Conservation (phyloP, 1,140 invertebrate genomes). For the Drosophila seguyi region DNA sequence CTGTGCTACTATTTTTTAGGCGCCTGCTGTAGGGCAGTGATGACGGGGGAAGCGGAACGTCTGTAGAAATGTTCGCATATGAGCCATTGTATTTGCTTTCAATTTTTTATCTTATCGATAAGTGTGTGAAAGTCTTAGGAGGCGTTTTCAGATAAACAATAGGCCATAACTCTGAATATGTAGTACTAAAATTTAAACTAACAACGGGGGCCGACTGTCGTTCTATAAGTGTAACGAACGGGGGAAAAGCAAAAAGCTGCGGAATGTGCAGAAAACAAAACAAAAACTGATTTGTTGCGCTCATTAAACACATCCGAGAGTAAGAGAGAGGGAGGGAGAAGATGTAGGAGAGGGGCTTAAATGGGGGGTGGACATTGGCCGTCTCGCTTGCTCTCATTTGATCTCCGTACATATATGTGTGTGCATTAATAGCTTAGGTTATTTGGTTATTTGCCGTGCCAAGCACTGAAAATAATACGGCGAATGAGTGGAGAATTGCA, state of each 20-base stretch:
- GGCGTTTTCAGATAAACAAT: constrained; percentile 50
- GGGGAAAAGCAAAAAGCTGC: constrained; percentile 28
- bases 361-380: constrained; percentile 45
- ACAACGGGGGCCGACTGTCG: constrained; percentile 14
- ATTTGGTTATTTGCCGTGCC: constrained; percentile 43
- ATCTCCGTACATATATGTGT: constrained; percentile 14
- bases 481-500: constrained; percentile 33
- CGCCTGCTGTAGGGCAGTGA: not conserved
- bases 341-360: constrained; percentile 16
- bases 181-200: not conserved
- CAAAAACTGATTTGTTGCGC: constrained; percentile 58
- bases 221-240: constrained; percentile 21
- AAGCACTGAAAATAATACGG: constrained; percentile 36
- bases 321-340: not conserved
- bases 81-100: constrained; percentile 17
- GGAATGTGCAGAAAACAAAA: constrained; percentile 59
- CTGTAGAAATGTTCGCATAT: not conserved
- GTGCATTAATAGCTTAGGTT: constrained; percentile 52
- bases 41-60: not conserved
- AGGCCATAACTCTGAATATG: constrained; percentile 13
- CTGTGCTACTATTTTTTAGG: not conserved
- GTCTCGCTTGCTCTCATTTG: constrained; percentile 12
- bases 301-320: constrained; percentile 34
- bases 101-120: constrained; percentile 53
- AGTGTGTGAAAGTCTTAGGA: constrained; percentile 43